Evolutionary conservation across 1,140 invertebrate genomes (phyloP), one percentile per base, ranked within the genome.

Genomic region (Rhynchophorus ferrugineus): DNA sequence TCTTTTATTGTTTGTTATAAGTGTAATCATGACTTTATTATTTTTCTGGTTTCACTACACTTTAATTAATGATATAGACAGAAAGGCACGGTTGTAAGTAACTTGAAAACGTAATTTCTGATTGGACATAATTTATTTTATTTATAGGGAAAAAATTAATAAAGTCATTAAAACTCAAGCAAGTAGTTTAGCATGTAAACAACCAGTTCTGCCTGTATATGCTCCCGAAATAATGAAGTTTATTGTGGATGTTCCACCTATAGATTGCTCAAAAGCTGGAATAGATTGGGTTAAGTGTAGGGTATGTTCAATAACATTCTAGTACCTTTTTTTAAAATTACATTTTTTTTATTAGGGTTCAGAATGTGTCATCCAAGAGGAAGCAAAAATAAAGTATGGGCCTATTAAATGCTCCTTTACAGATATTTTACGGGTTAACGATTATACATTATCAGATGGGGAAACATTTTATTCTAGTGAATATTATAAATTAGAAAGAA

Each of bases 141-240:
- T 41, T 49, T 57, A 11, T 48, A 61, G 60, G n/a, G 42, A 59
- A 38, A 57, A 57, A 43, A 61, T 59, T 41, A 43, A 56, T 43
- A 35, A 44, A 33, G 7, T 59, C 9, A 57, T 61, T 16, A 58
- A 57, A 37, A 34, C 37, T 5, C 33, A 61, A 48, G 57, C 50
- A n/a, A 61, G 45, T 29, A 48, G n/a, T 39, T 35, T 58, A 35
- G 50, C 50, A 11, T 87, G 84, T 59, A 78, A 76, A 38, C 75
- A 81, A 57, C 84, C 85, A 0, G 65, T 77, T 14, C 68, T 88
- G 16, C 77, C 83, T 2, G 60, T 85, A 35, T 73, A 78, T 56
- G 76, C 80, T 61, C 78, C 80, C 8, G 80, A 83, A 57, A 80
- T 89, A 44, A 80, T 80, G 73, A 77, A 78, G 64, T 85, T 81